Percentiles rank a stretch among this genome's conserved stretches.
phyloP scores from a whole-genome alignment of 2,113 vertebrate genomes.

The Fregetta grallaria region DNA sequence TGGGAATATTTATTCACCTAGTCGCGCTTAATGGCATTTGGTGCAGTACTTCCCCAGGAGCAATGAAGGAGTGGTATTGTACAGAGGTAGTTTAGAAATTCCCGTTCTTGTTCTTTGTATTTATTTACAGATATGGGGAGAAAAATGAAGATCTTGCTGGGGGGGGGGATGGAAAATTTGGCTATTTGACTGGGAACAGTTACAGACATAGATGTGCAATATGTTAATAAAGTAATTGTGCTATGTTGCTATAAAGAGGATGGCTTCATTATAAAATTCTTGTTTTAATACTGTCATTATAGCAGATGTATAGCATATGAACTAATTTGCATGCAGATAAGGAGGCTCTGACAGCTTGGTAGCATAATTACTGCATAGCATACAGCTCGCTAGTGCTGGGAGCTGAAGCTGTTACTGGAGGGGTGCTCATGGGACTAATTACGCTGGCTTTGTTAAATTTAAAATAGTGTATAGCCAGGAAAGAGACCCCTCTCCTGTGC shows the following conservation, averaged over 20 bases:
- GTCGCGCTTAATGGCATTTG: conserved; percentile 35
- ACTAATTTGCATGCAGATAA: conserved; percentile 75
- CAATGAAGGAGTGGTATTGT: background rate
- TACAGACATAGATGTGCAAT: conserved; percentile 12
- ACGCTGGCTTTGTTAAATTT: conserved; percentile 60
- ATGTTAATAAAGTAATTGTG: conserved; percentile 71
- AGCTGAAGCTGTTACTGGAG: conserved; percentile 49
- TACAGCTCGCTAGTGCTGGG: conserved; percentile 28
- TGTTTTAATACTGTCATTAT: conserved; percentile 66
- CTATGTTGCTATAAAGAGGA: conserved; percentile 60
- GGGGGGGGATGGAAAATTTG: background rate
- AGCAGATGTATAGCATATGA: conserved; percentile 65
- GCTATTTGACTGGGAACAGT: background rate
- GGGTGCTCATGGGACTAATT: conserved; percentile 63
- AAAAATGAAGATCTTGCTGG: background rate
- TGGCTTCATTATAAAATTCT: conserved; percentile 62
- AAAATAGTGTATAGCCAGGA: conserved; percentile 32
- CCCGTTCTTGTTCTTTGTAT: background rate
- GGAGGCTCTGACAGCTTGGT: conserved; percentile 70
- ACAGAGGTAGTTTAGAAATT: background rate
- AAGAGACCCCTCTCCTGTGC: conserved; percentile 14
- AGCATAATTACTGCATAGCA: conserved; percentile 66
- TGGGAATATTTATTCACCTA: conserved; percentile 54
- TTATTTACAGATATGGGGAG: background rate
- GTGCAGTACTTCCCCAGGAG: background rate